A percentile compares a stretch with the other conserved stretches of the same genome.
Evolutionary conservation across 1,140 invertebrate species (phyloP).

Genomic region (Drosophila dunni): DNA sequence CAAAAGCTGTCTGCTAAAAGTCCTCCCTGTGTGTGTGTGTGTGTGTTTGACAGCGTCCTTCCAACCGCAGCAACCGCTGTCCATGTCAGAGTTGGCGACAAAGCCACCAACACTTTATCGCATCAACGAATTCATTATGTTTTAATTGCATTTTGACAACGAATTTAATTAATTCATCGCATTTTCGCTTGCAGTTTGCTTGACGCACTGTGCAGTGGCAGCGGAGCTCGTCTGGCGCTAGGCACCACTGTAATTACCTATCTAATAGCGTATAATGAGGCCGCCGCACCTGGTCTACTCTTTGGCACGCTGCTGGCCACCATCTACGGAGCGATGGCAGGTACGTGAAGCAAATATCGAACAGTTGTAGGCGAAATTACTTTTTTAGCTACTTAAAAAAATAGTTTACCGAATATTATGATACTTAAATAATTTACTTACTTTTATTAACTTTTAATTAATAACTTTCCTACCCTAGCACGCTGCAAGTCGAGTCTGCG

Average conservation of each 20-base stretch:
- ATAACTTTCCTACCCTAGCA: too few relatives aligned
- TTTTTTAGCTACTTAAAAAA: too few relatives aligned
- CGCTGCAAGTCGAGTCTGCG: constrained; percentile 75
- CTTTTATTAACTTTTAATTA: neutral
- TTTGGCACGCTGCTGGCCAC: constrained; percentile 73
- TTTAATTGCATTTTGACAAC: constrained; percentile 24
- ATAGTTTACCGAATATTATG: too few relatives aligned
- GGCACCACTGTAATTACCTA: constrained; percentile 74
- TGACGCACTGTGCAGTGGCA: constrained; percentile 72
- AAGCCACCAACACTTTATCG: constrained; percentile 20
- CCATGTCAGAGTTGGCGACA: constrained; percentile 35
- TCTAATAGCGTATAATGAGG: constrained; percentile 81
- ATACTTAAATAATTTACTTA: too few relatives aligned
- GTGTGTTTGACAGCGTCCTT: neutral
- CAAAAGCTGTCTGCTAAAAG: constrained; percentile 37
- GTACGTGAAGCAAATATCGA: constrained; percentile 39
- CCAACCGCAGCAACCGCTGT: constrained; percentile 26
- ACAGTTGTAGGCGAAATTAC: too few relatives aligned
- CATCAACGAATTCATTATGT: constrained; percentile 19
- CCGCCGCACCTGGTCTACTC: constrained; percentile 61
- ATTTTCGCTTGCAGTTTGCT: constrained; percentile 60
- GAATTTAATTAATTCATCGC: constrained; percentile 43
- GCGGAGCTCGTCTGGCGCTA: constrained; percentile 75
- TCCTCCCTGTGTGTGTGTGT: neutral
- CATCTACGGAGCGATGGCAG: constrained; percentile 70